phyloP scores from a whole-genome alignment of 2,113 vertebrate genomes.

The Herpailurus yagouaroundi region DNA sequence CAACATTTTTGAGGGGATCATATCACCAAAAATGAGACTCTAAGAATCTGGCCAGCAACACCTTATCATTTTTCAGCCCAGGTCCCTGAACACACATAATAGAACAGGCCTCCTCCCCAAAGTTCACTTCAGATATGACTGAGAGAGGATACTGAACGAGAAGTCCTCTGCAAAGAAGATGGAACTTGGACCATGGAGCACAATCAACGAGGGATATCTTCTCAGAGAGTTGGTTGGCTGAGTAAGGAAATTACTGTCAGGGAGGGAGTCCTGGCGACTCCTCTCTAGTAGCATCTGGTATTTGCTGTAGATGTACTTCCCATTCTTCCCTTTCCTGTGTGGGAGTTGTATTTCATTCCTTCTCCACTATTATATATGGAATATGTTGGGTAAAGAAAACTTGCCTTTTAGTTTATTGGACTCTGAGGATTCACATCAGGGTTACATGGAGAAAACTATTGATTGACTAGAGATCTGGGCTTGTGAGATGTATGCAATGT shows the following conservation, averaged over 20 bases:
- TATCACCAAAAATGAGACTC: background rate
- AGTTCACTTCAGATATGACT: background rate
- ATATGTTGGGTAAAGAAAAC: background rate
- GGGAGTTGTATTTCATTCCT: background rate
- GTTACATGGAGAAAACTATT: background rate
- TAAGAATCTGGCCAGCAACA: background rate
- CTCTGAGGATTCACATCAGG: background rate
- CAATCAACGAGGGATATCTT: background rate
- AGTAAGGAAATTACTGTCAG: background rate
- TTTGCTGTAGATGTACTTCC: background rate
- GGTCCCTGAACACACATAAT: background rate
- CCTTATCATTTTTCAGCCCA: background rate
- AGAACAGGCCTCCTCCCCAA: background rate
- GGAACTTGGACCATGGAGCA: background rate
- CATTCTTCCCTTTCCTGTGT: background rate
- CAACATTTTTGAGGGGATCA: background rate
- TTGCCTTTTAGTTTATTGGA: background rate
- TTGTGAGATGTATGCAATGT: background rate
- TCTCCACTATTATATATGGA: background rate
- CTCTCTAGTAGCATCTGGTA: background rate
- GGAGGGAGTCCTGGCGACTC: background rate
- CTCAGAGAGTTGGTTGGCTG: background rate
- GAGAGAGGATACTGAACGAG: background rate
- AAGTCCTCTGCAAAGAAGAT: background rate
- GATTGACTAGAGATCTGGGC: background rate